phyloP scores from a whole-genome alignment of 2,888 invertebrate species.

The Lumbricus terrestris region DNA sequence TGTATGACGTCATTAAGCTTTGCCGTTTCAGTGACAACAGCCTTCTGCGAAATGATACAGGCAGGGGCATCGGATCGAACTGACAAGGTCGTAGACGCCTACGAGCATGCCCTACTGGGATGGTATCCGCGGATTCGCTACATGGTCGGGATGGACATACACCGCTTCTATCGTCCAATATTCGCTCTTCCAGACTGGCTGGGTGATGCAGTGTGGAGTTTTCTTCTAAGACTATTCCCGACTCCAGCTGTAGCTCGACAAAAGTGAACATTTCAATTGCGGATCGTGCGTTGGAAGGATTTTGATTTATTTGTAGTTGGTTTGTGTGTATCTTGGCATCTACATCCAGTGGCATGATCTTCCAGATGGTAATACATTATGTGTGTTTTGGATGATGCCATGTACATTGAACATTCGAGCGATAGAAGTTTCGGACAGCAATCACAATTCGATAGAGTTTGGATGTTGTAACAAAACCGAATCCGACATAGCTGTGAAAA shows the following conservation, averaged over 20 bases:
- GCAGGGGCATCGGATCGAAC: conserved; percentile 18
- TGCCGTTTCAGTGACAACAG: background rate
- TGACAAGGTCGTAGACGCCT: conserved; percentile 44
- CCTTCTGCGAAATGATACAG: background rate
- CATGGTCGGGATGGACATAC: conserved; percentile 37
- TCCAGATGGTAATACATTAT: too few relatives aligned
- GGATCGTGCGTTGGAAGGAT: too few relatives aligned
- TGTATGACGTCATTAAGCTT: too few relatives aligned
- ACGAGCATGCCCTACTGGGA: conserved; percentile 45
- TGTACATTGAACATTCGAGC: too few relatives aligned
- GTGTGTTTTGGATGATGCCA: too few relatives aligned
- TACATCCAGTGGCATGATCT: too few relatives aligned
- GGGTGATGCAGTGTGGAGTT: background rate
- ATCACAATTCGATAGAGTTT: too few relatives aligned
- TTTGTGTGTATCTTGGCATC: too few relatives aligned
- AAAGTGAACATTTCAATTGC: background rate
- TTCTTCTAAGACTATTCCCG: background rate
- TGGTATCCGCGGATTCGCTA: conserved; percentile 41
- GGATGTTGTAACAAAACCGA: too few relatives aligned
- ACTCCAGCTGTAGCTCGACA: background rate
- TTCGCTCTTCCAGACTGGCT: background rate
- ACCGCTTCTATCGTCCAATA: background rate
- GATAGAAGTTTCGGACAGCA: too few relatives aligned
- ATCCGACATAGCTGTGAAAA: too few relatives aligned
- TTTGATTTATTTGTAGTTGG: too few relatives aligned